A percentile compares a stretch with the other conserved stretches of the same genome.
Evolutionary conservation across 35 echinoderm and acorn worm genomes (phyloP).

Genomic region (Apostichopus parvimensis): DNA sequence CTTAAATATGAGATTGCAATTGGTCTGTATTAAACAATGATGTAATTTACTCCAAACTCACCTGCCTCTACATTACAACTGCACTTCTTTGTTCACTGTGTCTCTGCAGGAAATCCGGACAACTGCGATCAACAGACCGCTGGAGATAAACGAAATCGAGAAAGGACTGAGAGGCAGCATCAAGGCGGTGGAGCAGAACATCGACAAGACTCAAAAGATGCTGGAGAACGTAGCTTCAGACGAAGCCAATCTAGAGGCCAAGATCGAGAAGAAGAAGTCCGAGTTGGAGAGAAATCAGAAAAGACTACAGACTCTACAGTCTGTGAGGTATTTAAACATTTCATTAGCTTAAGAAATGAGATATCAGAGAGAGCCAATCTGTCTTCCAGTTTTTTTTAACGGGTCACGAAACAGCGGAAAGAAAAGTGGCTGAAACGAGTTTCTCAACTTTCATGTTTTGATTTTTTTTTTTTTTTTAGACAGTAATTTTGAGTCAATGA

Average conservation of each 20-base stretch:
- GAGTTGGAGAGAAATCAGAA: slow-evolving; percentile 93
- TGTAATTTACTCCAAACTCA: too few relatives aligned
- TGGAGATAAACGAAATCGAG: slow-evolving; percentile 98
- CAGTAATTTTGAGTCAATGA: too few relatives aligned
- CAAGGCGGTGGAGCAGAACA: slow-evolving; percentile 86
- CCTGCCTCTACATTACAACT: too few relatives aligned
- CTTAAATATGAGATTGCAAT: too few relatives aligned
- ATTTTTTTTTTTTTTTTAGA: too few relatives aligned
- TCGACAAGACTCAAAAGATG: slow-evolving; percentile 92
- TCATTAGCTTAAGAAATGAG: too few relatives aligned
- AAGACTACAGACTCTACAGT: slow-evolving; percentile 79
- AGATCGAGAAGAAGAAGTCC: slow-evolving; percentile 93
- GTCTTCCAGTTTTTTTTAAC: too few relatives aligned
- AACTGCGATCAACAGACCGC: slow-evolving; percentile 88
- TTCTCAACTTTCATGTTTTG: too few relatives aligned
- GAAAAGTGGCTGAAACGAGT: too few relatives aligned
- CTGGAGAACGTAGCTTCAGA: slow-evolving; percentile 95
- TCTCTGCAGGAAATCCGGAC: slow-evolving; percentile 75
- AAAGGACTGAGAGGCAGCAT: slow-evolving; percentile 79
- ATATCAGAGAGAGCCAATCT: too few relatives aligned
- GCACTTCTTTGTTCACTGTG: not conserved
- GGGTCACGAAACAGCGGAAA: too few relatives aligned
- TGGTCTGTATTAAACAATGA: too few relatives aligned
- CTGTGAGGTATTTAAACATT: slow-evolving; percentile 63
- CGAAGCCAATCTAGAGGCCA: slow-evolving; percentile 94